Base-by-base conservation (phyloP, 2,888 invertebrate genomes). In the Callyntrura guangdongensis region DNA sequence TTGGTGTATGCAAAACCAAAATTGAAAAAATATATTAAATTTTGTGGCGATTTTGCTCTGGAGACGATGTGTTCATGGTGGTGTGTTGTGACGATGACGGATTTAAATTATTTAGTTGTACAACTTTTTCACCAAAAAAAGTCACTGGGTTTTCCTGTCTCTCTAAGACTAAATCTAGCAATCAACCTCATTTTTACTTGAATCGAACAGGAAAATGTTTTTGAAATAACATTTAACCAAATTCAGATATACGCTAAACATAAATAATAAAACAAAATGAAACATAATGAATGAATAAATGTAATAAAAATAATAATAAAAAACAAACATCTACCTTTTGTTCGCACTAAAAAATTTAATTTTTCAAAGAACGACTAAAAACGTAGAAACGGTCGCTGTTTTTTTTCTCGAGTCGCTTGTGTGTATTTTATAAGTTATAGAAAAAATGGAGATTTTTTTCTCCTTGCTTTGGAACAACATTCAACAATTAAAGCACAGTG, bases 301-400 rank as follows among this genome's bases (percentile, higher is more conserved):
- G 12, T 36, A 72, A 17, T 72, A 45, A 72, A 72, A 17, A 77
- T 53, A 20, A 20, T 20, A 49, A 72, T 20, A 72, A 72, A 45
- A 72, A 49, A n/a, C n/a, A n/a, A 77, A 77, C 22, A n/a, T 25
- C 77, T 77, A 77, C 77, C 77, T 77, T 61, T 61, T 77, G 47
- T 77, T 77, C 49, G 77, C 53, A 77, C 77, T 77, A 77, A 49
- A n/a, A 77, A 77, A 4, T 53, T 53, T 53, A 77, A 77, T 53
- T 53, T 36, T 53, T 49, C 1, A 77, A 77, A 77, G 49, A 77
- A 53, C 77, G 53, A 77, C 77, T 77, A 77, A 22, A 74, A 53
- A 53, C 53, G 77, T 77, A 77, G 77, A 77, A 77, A 77, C 77
- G 77, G 25, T 77, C 77, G 77, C 77, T 77, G 77, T 53, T 49